These are phyloP conservation scores for Polymixis flavicincta DNA, from an alignment of 2,888 invertebrate genomes.

Conservation along the genomic window DNA sequence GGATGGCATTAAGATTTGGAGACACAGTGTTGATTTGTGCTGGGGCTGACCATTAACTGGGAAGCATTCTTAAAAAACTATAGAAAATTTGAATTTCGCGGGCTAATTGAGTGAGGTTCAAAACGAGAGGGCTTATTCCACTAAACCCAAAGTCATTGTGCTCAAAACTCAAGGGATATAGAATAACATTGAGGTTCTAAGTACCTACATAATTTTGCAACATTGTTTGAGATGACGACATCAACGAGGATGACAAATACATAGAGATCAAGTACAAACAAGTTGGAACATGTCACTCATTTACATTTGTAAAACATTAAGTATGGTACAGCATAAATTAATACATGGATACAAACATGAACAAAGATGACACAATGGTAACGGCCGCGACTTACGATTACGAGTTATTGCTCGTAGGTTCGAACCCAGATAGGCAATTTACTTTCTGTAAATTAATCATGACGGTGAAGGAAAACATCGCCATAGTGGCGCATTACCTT, in stretches of 20 bases:
- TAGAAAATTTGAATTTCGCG: no score
- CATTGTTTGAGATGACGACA: background rate
- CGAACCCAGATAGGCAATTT: no score
- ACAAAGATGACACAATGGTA: no score
- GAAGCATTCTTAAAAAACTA: background rate
- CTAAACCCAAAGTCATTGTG: no score
- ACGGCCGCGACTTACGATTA: no score
- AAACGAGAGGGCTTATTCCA: background rate
- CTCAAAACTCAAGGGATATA: background rate
- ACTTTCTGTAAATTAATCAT: no score
- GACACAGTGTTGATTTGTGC: background rate
- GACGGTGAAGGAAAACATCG: no score
- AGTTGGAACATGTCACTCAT: background rate
- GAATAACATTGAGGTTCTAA: background rate
- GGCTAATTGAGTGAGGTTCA: background rate
- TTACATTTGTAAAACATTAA: no score
- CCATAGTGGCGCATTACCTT: no score
- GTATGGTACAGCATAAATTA: no score
- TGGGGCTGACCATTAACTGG: background rate
- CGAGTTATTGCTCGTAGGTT: no score
- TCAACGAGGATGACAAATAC: constrained; percentile 11
- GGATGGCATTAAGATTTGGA: constrained; percentile 6
- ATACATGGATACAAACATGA: no score
- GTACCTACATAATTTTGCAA: background rate
- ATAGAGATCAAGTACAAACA: background rate